Conservation (phyloP, 2,888 invertebrate species). For the Archips xylosteana region DNA sequence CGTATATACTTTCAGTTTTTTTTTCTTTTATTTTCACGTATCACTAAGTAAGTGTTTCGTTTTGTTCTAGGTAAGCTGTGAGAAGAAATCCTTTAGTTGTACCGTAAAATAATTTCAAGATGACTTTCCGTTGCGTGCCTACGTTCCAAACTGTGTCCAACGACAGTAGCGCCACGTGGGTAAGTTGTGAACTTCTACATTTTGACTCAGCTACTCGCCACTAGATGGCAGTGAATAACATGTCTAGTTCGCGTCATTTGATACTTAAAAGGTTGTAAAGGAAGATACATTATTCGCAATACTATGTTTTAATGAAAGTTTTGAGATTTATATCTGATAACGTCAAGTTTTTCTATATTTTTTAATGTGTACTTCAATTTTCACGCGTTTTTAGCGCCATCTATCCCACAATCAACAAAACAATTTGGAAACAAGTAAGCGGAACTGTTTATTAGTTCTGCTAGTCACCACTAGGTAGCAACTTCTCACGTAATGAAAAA, state of each 20-base stretch:
- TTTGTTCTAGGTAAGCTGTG: conserved; percentile 89
- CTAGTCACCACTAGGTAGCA: conserved; percentile 52
- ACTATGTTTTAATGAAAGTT: too few relatives aligned
- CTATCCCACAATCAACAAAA: conserved; percentile 20
- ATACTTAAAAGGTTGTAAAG: not conserved
- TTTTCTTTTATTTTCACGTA: conserved; percentile 49
- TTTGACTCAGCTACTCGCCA: conserved; percentile 49
- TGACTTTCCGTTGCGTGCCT: conserved; percentile 89
- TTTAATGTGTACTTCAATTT: not conserved
- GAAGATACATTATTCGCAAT: too few relatives aligned
- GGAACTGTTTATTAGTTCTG: conserved; percentile 40
- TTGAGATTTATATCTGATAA: too few relatives aligned
- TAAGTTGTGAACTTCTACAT: conserved; percentile 71
- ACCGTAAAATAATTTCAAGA: conserved; percentile 69
- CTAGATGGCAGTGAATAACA: conserved; percentile 56
- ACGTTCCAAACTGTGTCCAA: conserved; percentile 87
- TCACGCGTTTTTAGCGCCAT: conserved; percentile 43
- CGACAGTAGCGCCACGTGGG: conserved; percentile 89
- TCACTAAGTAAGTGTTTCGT: conserved; percentile 87
- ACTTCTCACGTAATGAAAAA: not conserved
- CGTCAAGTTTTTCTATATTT: too few relatives aligned
- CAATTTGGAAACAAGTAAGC: not conserved
- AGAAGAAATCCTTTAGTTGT: conserved; percentile 70
- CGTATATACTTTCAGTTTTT: conserved; percentile 1
- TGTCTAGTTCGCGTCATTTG: not conserved